Percentiles rank a stretch among this genome's conserved stretches.
Evolutionary conservation across 2,113 vertebrate genomes (phyloP).

Genomic region (Myotis lucifugus): DNA sequence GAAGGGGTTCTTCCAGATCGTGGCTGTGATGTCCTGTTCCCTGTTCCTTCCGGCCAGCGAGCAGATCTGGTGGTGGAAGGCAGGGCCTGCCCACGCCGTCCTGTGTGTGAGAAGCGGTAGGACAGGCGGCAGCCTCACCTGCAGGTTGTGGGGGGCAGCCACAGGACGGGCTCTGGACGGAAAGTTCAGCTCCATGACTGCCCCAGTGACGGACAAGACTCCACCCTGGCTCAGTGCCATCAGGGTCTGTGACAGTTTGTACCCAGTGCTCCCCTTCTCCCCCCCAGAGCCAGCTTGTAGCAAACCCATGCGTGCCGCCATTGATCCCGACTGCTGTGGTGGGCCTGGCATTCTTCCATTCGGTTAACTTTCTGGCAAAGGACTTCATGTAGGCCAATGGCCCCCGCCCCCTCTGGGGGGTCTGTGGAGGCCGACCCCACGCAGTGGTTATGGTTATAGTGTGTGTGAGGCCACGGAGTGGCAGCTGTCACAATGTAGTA

Average conservation of each 20-base stretch:
- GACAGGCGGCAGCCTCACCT: not conserved
- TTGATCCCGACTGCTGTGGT: constrained; percentile 45
- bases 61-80: constrained; percentile 60
- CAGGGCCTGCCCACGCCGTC: constrained; percentile 71
- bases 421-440: not conserved
- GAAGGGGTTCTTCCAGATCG: constrained; percentile 53
- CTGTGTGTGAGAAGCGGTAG: constrained; percentile 63
- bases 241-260: constrained; percentile 60
- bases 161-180: constrained; percentile 59
- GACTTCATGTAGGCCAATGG: not conserved
- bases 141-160: constrained; percentile 39
- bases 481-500: constrained; percentile 43
- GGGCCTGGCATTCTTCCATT: constrained; percentile 63
- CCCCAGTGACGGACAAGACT: constrained; percentile 61
- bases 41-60: not conserved
- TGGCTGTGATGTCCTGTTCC: constrained; percentile 36
- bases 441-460: not conserved
- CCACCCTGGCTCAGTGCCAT: constrained; percentile 75
- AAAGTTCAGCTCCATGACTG: constrained; percentile 64
- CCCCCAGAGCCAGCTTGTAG: not conserved
- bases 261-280: constrained; percentile 55
- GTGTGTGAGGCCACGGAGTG: not conserved
- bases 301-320: not conserved
- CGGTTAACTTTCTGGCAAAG: constrained; percentile 75
- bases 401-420: rapidly evolving